phyloP scores from a whole-genome alignment of 2,797 vertebrate species.

The Caiman crocodilus region DNA sequence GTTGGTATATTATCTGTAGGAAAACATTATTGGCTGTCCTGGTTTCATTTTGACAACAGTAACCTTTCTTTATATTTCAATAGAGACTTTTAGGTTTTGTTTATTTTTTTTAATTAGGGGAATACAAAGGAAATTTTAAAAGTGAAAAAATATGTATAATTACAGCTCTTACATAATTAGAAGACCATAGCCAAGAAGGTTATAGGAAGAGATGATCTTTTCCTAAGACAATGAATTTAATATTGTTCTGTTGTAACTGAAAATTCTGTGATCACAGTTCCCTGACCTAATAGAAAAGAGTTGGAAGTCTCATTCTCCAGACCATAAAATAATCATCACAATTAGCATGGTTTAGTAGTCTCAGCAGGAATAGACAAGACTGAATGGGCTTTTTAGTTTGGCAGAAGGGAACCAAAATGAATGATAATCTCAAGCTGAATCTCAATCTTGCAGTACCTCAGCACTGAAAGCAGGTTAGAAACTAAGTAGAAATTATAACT shows the following conservation, averaged over 20 bases:
- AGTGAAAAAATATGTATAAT: neutral
- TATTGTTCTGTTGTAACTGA: neutral
- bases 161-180: neutral
- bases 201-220: neutral
- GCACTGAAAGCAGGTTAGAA: neutral
- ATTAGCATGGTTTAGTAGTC: neutral
- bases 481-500: constrained; percentile 3
- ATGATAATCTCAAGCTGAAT: neutral
- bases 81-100: neutral
- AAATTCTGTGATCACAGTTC: neutral
- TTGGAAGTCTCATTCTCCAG: neutral
- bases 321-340: neutral
- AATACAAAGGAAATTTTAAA: neutral
- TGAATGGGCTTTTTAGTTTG: neutral
- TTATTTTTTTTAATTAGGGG: neutral
- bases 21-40: neutral
- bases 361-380: neutral
- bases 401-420: neutral
- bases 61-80: neutral
- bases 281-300: neutral
- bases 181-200: neutral
- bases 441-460: neutral
- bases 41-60: neutral
- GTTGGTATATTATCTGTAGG: neutral
- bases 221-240: neutral